Evolutionary conservation across 2,113 vertebrate species (phyloP), one percentile per base, ranked within the genome.

Genomic region (Poeciliopsis occidentalis): DNA sequence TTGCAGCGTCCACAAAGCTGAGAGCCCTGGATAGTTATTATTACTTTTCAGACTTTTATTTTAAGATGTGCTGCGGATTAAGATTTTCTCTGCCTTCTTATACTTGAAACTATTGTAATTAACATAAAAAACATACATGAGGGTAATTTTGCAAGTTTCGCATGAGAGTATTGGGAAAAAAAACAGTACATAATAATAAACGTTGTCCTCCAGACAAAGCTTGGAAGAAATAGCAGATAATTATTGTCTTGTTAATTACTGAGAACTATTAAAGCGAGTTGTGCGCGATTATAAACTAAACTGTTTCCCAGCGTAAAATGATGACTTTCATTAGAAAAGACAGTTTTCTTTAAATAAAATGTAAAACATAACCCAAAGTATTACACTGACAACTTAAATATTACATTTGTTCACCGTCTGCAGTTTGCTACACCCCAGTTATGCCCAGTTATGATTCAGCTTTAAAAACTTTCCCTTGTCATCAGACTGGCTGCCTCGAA

Each of bases 211-310:
- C 39, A 73, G 54, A 76, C 82, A 81, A 83, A 90, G 81, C 82
- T 83, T 30, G 54, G 77, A 78, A 32, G 81, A 90, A 80, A 85
- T 74, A 87, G 80, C 71, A 85, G 72, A 85, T 87, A 81, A 91
- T 92, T 93, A 90, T 78, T 77, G 79, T 79, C 81, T 91, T 85
- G 80, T 89, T 91, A 92, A 90, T 91, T 91, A 82, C 41, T 51
- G 60, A 83, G 82, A 92, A 84, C 75, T 68, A 91, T 88, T 88
- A 83, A 68, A 82, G 80, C 64, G 12, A 75, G 75, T 76, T 88
- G 80, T 84, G 67, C 88, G 78, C 73, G 84, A 78, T 73, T 68
- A 78, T 77, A 71, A 29, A 85, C 78, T 85, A 82, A 89, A 88
- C 75, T 85, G 76, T 92, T 91, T 89, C 85, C 81, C n/a, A 77